Percentiles rank a stretch among this genome's conserved stretches.
phyloP scores from a whole-genome alignment of 2,888 invertebrate species.

The Rambutsinella grinnellia region DNA sequence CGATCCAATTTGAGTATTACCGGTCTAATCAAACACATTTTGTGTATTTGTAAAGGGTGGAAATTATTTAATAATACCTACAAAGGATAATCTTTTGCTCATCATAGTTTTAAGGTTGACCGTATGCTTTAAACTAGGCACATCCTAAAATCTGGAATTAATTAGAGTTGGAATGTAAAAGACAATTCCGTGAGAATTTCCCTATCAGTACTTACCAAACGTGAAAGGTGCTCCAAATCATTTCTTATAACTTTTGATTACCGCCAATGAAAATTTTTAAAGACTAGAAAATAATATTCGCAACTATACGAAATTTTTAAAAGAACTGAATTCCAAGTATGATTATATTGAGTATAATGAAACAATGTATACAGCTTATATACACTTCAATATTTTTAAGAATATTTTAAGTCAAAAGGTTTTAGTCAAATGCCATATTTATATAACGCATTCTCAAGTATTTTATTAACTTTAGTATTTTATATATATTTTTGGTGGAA shows the following conservation, averaged over 20 bases:
- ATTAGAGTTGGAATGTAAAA: too few relatives aligned
- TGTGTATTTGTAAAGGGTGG: too few relatives aligned
- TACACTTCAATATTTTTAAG: conserved; percentile 4
- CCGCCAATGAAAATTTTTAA: background rate
- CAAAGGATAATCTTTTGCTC: too few relatives aligned
- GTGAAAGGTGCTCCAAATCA: conserved; percentile 10
- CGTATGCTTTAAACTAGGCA: too few relatives aligned
- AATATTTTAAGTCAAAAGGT: conserved; percentile 38
- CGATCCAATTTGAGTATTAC: too few relatives aligned
- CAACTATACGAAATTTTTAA: background rate
- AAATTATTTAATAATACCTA: too few relatives aligned
- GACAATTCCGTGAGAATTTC: too few relatives aligned
- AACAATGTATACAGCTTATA: conserved; percentile 24
- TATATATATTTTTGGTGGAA: conserved; percentile 21
- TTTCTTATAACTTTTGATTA: background rate
- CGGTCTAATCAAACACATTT: too few relatives aligned
- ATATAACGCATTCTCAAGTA: conserved; percentile 4
- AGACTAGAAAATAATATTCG: background rate
- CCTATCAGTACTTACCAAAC: too few relatives aligned
- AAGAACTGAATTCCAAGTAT: conserved; percentile 29
- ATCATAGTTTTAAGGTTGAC: too few relatives aligned
- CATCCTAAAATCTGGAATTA: too few relatives aligned
- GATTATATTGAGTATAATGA: too few relatives aligned
- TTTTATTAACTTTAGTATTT: background rate
- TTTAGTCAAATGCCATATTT: conserved; percentile 52